A percentile compares a stretch with the other conserved stretches of the same genome.
phyloP scores from a whole-genome alignment of 2,888 invertebrate genomes.

The Orgyia antiqua region DNA sequence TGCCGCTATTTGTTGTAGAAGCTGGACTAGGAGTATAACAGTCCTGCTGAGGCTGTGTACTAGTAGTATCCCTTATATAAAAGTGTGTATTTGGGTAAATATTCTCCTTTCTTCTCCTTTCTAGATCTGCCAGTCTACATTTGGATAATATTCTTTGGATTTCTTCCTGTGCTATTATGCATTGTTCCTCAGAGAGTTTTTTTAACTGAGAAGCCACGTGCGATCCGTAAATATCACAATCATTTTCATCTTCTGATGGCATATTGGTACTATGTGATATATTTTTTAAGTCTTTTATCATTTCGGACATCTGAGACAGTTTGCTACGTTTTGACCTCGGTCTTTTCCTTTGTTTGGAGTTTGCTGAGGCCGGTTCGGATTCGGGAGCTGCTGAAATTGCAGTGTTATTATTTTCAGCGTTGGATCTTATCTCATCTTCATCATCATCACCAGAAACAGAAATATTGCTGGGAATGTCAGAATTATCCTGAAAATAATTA shows the following conservation, averaged over 20 bases:
- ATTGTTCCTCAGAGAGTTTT: slow-evolving; percentile 14
- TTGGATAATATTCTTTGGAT: slow-evolving; percentile 8
- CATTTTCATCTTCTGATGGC: slow-evolving; percentile 5
- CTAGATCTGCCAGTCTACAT: too few species aligned
- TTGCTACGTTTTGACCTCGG: slow-evolving; percentile 10
- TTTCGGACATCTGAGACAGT: slow-evolving; percentile 14
- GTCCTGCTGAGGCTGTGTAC: too few species aligned
- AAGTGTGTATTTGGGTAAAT: too few species aligned
- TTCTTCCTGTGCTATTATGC: slow-evolving; percentile 9
- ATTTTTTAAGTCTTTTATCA: too few species aligned
- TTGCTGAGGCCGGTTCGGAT: slow-evolving; percentile 2
- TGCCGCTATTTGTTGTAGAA: too few species aligned
- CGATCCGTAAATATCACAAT: slow-evolving; percentile 7
- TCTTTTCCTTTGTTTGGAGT: slow-evolving; percentile 4
- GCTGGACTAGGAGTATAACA: too few species aligned
- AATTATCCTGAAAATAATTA: too few species aligned
- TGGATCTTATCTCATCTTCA: slow-evolving; percentile 8
- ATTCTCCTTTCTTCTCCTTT: too few species aligned
- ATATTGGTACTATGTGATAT: slow-evolving; percentile 4
- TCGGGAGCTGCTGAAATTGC: neutral
- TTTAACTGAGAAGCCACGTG: slow-evolving; percentile 9
- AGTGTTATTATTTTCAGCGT: slow-evolving; percentile 6
- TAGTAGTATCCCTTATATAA: too few species aligned
- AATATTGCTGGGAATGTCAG: neutral
- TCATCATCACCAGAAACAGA: neutral